These are phyloP conservation scores for Antitype chi DNA, from an alignment of 2,888 invertebrate species.

Conservation along the genomic window DNA sequence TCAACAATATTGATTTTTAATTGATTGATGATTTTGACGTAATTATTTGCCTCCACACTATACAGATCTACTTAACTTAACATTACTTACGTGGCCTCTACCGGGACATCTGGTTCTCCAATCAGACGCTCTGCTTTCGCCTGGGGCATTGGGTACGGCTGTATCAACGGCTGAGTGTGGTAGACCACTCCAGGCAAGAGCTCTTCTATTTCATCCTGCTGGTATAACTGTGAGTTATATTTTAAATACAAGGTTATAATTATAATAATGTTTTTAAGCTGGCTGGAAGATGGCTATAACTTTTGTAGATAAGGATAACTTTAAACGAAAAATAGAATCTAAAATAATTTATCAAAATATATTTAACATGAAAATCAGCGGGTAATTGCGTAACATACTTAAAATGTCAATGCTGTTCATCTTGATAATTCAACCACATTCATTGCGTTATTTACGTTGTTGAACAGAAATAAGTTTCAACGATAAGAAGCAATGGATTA, in stretches of 20 bases:
- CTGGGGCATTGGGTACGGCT: conserved; percentile 92
- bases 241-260: conserved; percentile 21
- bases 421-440: background rate
- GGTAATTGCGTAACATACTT: background rate
- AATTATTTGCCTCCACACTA: conserved; percentile 60
- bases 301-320: background rate
- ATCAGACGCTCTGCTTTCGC: conserved; percentile 93
- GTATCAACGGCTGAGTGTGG: conserved; percentile 92
- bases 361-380: background rate
- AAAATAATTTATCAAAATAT: background rate
- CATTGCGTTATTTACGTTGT: too few species aligned
- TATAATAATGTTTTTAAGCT: background rate
- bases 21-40: background rate
- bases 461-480: too few species aligned
- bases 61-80: conserved; percentile 20
- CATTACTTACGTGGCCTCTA: conserved; percentile 94
- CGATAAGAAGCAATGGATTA: background rate
- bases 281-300: rapidly evolving
- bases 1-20: background rate
- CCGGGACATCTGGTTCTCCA: conserved; percentile 93
- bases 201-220: conserved; percentile 90
- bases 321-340: background rate
- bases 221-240: conserved; percentile 29
- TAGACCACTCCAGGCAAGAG: conserved; percentile 91
- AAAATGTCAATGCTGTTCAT: background rate